These are phyloP conservation scores for Chouioia cunea DNA, from an alignment of 2,888 invertebrate species.

Conservation along the genomic window DNA sequence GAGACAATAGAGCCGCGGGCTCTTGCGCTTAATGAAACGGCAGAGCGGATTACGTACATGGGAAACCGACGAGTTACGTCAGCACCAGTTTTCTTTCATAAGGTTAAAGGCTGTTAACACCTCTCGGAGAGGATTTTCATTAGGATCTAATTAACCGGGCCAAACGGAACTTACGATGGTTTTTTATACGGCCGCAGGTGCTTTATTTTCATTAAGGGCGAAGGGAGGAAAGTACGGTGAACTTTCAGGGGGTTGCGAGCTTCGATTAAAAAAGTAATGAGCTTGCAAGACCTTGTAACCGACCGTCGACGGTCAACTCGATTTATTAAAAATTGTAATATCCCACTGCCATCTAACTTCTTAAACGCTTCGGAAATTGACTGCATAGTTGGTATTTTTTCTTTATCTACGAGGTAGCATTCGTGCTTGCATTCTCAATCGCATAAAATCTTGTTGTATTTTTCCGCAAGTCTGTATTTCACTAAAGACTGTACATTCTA, in stretches of 20 bases:
- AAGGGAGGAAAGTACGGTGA: not conserved
- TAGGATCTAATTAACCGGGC: conserved; percentile 33
- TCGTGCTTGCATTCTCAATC: no score
- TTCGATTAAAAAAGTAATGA: conserved; percentile 27
- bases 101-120: conserved; percentile 13
- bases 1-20: conserved; percentile 28
- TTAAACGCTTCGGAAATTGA: no score
- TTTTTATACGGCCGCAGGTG: conserved; percentile 23
- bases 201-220: conserved; percentile 28
- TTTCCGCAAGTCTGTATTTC: no score
- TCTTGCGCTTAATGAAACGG: conserved; percentile 44
- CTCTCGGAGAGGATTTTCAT: conserved; percentile 37
- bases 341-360: no score
- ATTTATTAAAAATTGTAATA: no score
- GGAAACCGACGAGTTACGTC: not conserved
- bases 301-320: no score
- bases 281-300: not conserved
- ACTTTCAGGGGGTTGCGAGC: not conserved
- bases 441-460: no score
- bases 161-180: conserved; percentile 32
- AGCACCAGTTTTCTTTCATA: conserved; percentile 25
- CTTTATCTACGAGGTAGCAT: no score
- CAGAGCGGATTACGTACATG: conserved; percentile 35
- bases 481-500: no score
- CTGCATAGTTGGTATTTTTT: no score